Base-by-base conservation (phyloP, 2,797 vertebrate species). In the Acrocephalus scirpaceus region DNA sequence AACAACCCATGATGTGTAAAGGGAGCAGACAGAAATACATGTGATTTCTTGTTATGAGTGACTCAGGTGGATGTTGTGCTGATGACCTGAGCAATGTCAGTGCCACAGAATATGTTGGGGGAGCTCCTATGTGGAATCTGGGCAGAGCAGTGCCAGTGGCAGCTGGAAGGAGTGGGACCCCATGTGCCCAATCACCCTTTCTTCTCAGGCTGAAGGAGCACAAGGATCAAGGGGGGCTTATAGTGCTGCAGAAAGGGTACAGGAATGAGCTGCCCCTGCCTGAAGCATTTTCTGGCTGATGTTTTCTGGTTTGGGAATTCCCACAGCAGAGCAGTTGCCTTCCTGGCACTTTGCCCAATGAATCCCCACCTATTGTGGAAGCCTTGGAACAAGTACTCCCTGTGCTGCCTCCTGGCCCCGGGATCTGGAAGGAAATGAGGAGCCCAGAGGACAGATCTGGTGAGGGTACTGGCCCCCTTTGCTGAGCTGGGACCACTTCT, bases 381-480 rank as follows among this genome's bases (percentile, higher is more conserved):
- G 45, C 13, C 2, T 12, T 62, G 42, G 71, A 82, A 73, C 29
- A 14, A 45, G 29, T 1, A 4, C 16, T 65, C 1, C 0, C 27
- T 27, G 22, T 36, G 44, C 74, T 65, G 27, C 29, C 56, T 72
- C 38, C 53, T 3, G 1, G 16, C 27, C 66, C 57, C 1, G 0
- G 25, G 4, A 7, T 10, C n/a, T 76, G 67, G 48, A 34, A 82
- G 64, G 81, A 91, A 89, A 47, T 6, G 40, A 65, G 60, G 30
- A 81, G 56, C 71, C 42, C 44, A 27, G 54, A 58, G 60, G 26
- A 45, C 0, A 14, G 61, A 21, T 32, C 45, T 81, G 51, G 58
- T 0, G 1, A 34, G 18, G n/a, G 9, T 0, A 1, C 60, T 91
- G 34, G 16, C 7, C 34, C 54, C 0, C 56, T 57, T 50, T n/a